These are phyloP conservation scores for Drosophila serrata DNA, from an alignment of 1,140 invertebrate genomes.

Conservation along the genomic window DNA sequence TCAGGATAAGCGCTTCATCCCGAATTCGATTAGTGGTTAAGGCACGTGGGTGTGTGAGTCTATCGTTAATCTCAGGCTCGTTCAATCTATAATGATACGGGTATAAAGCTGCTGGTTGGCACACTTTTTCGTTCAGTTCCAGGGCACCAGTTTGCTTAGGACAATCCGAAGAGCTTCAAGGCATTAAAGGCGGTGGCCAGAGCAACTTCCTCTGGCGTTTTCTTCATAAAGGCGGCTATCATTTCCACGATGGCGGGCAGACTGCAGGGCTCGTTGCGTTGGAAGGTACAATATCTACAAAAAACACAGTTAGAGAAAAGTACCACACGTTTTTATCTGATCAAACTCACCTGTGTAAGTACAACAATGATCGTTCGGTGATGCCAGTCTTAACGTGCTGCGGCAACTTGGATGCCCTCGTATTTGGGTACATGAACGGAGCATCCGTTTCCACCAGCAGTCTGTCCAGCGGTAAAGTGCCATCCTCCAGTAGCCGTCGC, in stretches of 20 bases:
- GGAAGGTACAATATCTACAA: slow-evolving; percentile 95
- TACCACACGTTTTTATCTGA: rapidly evolving
- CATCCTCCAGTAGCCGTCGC: slow-evolving; percentile 92
- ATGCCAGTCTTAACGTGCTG: slow-evolving; percentile 93
- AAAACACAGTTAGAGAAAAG: not conserved
- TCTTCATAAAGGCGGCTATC: slow-evolving; percentile 95
- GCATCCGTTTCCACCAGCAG: slow-evolving; percentile 96
- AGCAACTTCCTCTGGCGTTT: slow-evolving; percentile 95
- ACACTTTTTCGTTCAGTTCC: slow-evolving; percentile 58
- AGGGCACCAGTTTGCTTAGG: slow-evolving; percentile 85
- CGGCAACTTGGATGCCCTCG: slow-evolving; percentile 95
- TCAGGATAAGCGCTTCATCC: slow-evolving; percentile 59
- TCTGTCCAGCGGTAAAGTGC: slow-evolving; percentile 92
- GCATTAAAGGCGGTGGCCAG: slow-evolving; percentile 97
- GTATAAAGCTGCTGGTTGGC: slow-evolving; percentile 35
- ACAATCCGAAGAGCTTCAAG: slow-evolving; percentile 95
- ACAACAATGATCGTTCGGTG: slow-evolving; percentile 90
- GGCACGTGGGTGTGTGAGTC: slow-evolving; percentile 73
- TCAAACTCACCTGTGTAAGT: slow-evolving; percentile 78
- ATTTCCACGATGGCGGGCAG: slow-evolving; percentile 97
- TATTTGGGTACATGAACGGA: slow-evolving; percentile 98
- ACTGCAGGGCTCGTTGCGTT: slow-evolving; percentile 98
- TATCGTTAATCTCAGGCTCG: slow-evolving; percentile 77
- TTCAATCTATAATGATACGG: slow-evolving; percentile 36
- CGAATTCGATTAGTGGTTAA: slow-evolving; percentile 78